Evolutionary conservation across 1,140 invertebrate species (phyloP), one percentile per base, ranked within the genome.

Genomic region (Ectropis grisescens): DNA sequence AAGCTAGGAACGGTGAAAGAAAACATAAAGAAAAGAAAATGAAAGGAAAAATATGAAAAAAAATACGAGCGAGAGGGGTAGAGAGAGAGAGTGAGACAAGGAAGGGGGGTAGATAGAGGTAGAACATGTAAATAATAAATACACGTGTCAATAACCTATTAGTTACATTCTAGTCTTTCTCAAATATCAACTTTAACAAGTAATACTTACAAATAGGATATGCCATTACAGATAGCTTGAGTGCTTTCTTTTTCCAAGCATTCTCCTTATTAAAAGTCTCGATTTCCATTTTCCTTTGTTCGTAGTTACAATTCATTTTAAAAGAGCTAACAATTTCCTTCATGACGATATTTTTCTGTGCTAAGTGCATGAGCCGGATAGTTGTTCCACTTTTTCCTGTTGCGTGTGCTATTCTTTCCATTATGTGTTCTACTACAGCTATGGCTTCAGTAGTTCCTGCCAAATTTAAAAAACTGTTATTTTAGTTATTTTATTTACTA

Each of bases 381-480:
- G 90, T 86, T 1, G 88, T 40, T 0, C 93, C 87, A 78, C 95
- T 92, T 51, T 87, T 85, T 1, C 85, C 83, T 1, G 90, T 68
- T 2, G 60, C 75, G 29, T 84, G 83, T 1, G 92, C 88, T 39
- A 95, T 90, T 56, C 94, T 89, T 42, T 96, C 93, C 87, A 97
- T 94, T 12, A 96, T 88, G 35, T 86, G 88, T 70, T 96, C 95
- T 12, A 89, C 86, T 46, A 90, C 82, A 2, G 85, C 87, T 2
- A 88, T 68, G 2, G 74, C 90, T 75, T 93, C 91, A 1, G 86
- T 84, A 1, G 88, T 86, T 12, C 85, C 90, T 90, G 49, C 10
- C n/a, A n/a, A 78, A 78, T 22, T 19, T n/a, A n/a, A n/a, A 19
- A 19, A 19, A 19, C 8, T 19, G 16, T 19, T 19, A 19, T 19